Evolutionary conservation across 2,888 invertebrate species (phyloP), one percentile per base, ranked within the genome.

Genomic region (Hyposoter dolosus): DNA sequence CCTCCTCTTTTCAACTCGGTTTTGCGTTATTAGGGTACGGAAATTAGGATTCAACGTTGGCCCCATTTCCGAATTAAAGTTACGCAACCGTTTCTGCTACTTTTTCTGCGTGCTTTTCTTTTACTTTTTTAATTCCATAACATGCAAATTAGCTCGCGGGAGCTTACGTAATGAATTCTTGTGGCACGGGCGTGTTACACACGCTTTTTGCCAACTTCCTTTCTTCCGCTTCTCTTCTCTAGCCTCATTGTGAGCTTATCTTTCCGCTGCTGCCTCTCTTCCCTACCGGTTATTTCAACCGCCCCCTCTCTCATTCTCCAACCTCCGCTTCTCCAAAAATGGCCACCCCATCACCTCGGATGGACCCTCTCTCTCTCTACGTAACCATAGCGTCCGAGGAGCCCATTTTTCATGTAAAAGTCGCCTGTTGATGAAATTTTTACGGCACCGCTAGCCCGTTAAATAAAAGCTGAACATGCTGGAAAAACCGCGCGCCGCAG

Each of bases 101-200:
- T n/a, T 53, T 56, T 56, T 56, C 23, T 12, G 12, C 53, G 10
- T 53, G 9, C 10, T 28, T 50, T 50, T 47, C n/a, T 17, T 63
- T 50, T 66, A 53, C 60, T 69, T 69, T 69, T 91, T 91, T 90
- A 90, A 91, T 91, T 91, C 90, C 89, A 88, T 90, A 89, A 91
- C 90, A 91, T 91, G 92, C 90, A 91, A 90, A 92, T 92, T 89
- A 89, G 90, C 88, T 85, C 65, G 76, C 60, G 63, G 82, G 82
- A 83, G 87, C 86, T 86, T 88, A 87, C 87, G 89, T 91, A 91
- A 91, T 91, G 91, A 92, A 91, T 91, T 92, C 89, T 88, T 56
- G 85, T 79, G 87, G 90, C 86, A 63, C 77, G 82, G 86, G 87
- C 86, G 87, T 90, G 86, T 90, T 89, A 86, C 88, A 88, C 78